Evolutionary conservation across 2,888 invertebrate species (phyloP).

Genomic region (Phymatocera aterrima): DNA sequence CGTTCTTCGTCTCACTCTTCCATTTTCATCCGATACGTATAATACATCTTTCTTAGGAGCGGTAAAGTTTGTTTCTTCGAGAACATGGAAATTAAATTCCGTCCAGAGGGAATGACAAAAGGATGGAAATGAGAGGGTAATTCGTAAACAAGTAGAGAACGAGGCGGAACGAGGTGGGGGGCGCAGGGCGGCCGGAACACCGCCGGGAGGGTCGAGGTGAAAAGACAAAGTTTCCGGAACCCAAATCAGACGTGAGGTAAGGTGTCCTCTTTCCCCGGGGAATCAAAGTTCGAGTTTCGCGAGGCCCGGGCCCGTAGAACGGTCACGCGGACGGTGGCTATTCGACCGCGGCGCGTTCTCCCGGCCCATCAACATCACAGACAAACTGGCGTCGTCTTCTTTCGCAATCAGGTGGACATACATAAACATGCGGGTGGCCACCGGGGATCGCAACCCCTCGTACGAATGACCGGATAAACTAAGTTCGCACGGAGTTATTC

Average conservation of each 20-base stretch:
- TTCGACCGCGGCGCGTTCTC: slow-evolving; percentile 52
- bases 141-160: slow-evolving; percentile 66
- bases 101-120: slow-evolving; percentile 60
- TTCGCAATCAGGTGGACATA: slow-evolving; percentile 56
- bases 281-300: slow-evolving; percentile 65
- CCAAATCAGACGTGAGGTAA: slow-evolving; percentile 68
- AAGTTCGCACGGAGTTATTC: slow-evolving; percentile 19
- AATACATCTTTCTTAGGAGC: not conserved
- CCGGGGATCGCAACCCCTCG: slow-evolving; percentile 33
- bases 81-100: slow-evolving; percentile 56
- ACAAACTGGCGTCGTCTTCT: slow-evolving; percentile 55
- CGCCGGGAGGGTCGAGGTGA: slow-evolving; percentile 47
- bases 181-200: slow-evolving; percentile 40
- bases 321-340: slow-evolving; percentile 51
- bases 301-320: slow-evolving; percentile 44
- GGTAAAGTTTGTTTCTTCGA: slow-evolving; percentile 50
- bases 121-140: slow-evolving; percentile 69
- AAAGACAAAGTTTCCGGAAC: slow-evolving; percentile 65
- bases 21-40: not conserved
- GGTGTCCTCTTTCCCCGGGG: slow-evolving; percentile 59
- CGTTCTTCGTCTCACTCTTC: not conserved
- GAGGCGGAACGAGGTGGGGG: slow-evolving; percentile 48
- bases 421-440: slow-evolving; percentile 52
- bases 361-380: slow-evolving; percentile 51
- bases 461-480: slow-evolving; percentile 35